These are phyloP conservation scores for Mya arenaria DNA, from an alignment of 1,140 invertebrate species.

Conservation along the genomic window DNA sequence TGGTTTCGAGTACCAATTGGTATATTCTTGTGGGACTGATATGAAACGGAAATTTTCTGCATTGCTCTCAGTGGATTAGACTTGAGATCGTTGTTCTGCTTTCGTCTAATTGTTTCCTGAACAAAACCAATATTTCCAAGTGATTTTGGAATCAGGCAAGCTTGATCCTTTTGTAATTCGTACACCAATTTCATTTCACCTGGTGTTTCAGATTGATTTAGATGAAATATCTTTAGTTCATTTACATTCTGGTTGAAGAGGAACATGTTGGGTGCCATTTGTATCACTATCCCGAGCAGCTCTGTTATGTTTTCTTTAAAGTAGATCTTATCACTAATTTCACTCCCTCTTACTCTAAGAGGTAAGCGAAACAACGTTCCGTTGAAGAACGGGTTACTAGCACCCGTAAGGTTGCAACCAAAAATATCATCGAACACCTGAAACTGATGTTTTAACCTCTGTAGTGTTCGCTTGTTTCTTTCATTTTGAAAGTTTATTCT, in stretches of 20 bases:
- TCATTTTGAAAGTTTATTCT: constrained; percentile 63
- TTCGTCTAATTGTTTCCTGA: neutral
- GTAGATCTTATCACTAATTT: constrained; percentile 67
- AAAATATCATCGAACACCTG: constrained; percentile 75
- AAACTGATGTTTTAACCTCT: constrained; percentile 68
- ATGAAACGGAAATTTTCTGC: neutral
- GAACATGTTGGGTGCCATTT: constrained; percentile 60
- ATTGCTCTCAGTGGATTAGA: neutral
- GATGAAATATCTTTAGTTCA: constrained; percentile 61
- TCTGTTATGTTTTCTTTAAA: constrained; percentile 51
- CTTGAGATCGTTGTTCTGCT: neutral
- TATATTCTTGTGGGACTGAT: neutral
- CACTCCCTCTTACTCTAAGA: constrained; percentile 66
- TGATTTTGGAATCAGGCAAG: constrained; percentile 65
- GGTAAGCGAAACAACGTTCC: constrained; percentile 72
- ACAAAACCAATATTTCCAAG: neutral
- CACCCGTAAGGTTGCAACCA: constrained; percentile 54
- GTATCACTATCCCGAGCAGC: constrained; percentile 60
- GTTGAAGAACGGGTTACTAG: constrained; percentile 41
- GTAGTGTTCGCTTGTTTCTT: constrained; percentile 60
- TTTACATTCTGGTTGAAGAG: constrained; percentile 71
- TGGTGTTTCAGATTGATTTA: constrained; percentile 14
- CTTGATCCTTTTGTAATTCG: constrained; percentile 66
- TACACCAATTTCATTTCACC: neutral
- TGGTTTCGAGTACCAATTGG: neutral